Evolutionary conservation across 1,140 invertebrate species (phyloP).

Genomic region (Hestina assimilis): DNA sequence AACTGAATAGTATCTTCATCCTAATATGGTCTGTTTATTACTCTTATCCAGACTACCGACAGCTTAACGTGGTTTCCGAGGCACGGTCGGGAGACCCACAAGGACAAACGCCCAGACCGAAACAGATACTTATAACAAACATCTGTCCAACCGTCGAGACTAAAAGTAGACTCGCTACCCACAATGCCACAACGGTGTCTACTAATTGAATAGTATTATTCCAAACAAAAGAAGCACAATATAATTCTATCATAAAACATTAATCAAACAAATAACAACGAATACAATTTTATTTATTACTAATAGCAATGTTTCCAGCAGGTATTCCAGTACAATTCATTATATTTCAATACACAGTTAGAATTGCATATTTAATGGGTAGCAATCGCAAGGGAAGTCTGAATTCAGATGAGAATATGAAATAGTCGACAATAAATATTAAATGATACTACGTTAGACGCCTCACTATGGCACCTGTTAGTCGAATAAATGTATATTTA

Average conservation of each 20-base stretch:
- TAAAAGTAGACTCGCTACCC: no score
- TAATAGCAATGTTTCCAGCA: constrained; percentile 9
- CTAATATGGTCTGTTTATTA: no score
- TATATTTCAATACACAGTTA: constrained; percentile 27
- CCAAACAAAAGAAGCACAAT: no score
- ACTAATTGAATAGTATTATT: no score
- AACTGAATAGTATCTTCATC: no score
- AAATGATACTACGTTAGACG: constrained; percentile 24
- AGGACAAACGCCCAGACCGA: no score
- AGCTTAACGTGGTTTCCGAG: no score
- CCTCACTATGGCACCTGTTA: not conserved
- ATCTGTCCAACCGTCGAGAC: no score
- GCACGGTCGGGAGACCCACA: no score
- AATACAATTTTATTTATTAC: not conserved
- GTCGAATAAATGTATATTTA: constrained; percentile 3
- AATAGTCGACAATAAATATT: constrained; percentile 43
- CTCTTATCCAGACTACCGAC: no score
- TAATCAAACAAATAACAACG: not conserved
- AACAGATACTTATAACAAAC: no score
- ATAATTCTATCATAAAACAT: not conserved
- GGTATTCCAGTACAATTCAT: constrained; percentile 19
- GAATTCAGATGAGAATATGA: constrained; percentile 39
- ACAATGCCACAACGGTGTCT: no score
- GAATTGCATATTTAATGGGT: constrained; percentile 35
- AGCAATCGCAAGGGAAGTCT: constrained; percentile 19